These are phyloP conservation scores for Pongo pygmaeus DNA, from an alignment of 2,113 vertebrate species.

Conservation along the genomic window DNA sequence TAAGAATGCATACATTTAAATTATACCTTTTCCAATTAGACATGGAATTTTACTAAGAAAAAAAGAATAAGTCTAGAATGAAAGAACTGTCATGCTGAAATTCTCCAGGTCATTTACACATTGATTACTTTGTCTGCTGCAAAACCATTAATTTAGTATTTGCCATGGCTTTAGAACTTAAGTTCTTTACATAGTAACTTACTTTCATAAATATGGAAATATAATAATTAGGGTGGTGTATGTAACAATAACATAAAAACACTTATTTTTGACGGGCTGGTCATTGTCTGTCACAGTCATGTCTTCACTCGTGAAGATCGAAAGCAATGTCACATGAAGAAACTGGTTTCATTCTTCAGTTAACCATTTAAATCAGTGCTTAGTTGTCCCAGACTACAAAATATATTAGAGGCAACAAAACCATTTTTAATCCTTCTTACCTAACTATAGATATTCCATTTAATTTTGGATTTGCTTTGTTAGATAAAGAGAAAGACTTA, in stretches of 20 bases:
- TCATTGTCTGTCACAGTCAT: slow-evolving; percentile 52
- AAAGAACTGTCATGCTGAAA: not conserved
- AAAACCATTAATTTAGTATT: slow-evolving; percentile 75
- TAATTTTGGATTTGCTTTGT: slow-evolving; percentile 51
- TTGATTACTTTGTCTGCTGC: slow-evolving; percentile 68
- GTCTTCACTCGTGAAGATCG: slow-evolving; percentile 21
- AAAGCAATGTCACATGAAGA: slow-evolving; percentile 45
- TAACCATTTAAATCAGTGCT: slow-evolving; percentile 40
- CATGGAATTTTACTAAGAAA: slow-evolving; percentile 45
- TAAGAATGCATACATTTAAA: slow-evolving; percentile 5
- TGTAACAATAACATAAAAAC: slow-evolving; percentile 64
- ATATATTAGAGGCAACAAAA: slow-evolving; percentile 21
- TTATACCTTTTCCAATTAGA: slow-evolving; percentile 48
- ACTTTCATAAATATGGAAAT: slow-evolving; percentile 44
- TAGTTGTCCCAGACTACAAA: slow-evolving; percentile 41
- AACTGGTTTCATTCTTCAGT: slow-evolving; percentile 48
- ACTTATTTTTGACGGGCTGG: slow-evolving; percentile 20
- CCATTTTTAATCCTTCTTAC: slow-evolving; percentile 40
- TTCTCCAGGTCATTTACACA: slow-evolving; percentile 48
- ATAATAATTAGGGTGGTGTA: slow-evolving; percentile 57
- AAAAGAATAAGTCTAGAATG: not conserved
- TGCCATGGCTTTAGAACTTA: slow-evolving; percentile 76
- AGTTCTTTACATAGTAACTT: slow-evolving; percentile 44
- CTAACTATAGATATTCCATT: not conserved
- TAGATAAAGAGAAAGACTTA: slow-evolving; percentile 51